phyloP scores from a whole-genome alignment of 2,113 vertebrate genomes.

The Columba livia region DNA sequence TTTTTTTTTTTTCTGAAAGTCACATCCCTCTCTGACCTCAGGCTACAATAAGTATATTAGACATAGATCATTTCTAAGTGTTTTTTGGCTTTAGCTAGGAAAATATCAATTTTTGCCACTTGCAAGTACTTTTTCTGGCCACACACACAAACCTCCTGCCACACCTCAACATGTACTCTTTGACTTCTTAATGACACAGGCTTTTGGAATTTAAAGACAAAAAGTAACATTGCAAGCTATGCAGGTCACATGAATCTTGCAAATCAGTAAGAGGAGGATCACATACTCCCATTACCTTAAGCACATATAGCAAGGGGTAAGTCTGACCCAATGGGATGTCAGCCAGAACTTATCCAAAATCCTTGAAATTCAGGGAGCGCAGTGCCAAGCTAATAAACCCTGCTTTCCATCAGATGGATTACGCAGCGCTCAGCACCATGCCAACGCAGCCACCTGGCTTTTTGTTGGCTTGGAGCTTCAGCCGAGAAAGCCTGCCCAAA shows the following conservation, averaged over 20 bases:
- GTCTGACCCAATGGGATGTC: constrained; percentile 9
- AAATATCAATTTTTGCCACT: constrained; percentile 48
- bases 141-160: neutral
- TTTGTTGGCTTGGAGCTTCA: neutral
- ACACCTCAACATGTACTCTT: neutral
- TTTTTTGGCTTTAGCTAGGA: constrained; percentile 47
- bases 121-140: neutral
- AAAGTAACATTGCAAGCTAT: neutral
- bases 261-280: neutral
- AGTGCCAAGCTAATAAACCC: neutral
- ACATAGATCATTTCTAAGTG: constrained; percentile 67
- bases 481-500: neutral
- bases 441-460: constrained; percentile 14
- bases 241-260: neutral
- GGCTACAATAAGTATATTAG: constrained; percentile 8
- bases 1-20: neutral
- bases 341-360: constrained; percentile 2
- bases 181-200: neutral
- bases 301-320: neutral
- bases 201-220: neutral
- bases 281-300: neutral
- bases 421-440: neutral
- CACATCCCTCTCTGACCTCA: constrained; percentile 38
- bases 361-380: neutral
- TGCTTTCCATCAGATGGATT: neutral